Evolutionary conservation across 2,888 invertebrate genomes (phyloP), one percentile per base, ranked within the genome.

Genomic region (Eupithecia inturbata): DNA sequence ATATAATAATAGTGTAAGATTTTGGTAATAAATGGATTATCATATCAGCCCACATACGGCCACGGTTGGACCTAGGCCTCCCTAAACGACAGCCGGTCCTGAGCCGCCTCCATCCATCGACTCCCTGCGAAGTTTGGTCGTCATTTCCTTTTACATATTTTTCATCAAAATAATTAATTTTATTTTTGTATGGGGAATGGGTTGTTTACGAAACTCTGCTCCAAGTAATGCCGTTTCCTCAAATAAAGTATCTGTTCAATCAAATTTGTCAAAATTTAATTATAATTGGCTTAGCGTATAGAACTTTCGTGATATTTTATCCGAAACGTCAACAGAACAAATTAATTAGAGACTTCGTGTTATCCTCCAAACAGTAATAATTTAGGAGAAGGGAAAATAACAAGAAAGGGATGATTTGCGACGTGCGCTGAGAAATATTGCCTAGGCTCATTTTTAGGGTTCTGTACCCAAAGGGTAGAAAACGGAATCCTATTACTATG

Each of bases 271-370:
- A 31, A 64, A 36, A 26, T 57, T 36, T 22, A 68, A 49, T 36
- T n/a, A 16, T 68, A 71, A 71, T 68, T 71, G 68, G 45, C 68
- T 66, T 26, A 66, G 68, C 57, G 5, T 19, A 36, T 49, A 45
- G 70, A 72, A 39, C 10, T 67, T 72, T 72, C 64, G 41, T 41
- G 39, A 70, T 66, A 70, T 57, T 72, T 72, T 68, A 75, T 72
- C 63, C 57, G 67, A 70, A 70, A 72, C 68, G 67, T 71, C 71
- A 74, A 66, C 74, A 66, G 64, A 75, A 67, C 53, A 31, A 70
- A 75, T 70, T 75, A 72, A 75, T 72, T 75, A 67, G 16, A 64
- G 67, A 57, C 60, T 41, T 70, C 70, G 72, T 68, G 70, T 72
- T 72, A 68, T 70, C 12, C 63, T 70, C 70, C 41, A 53, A 75